Conservation (phyloP, 2,113 vertebrate genomes). For the Ifrita kowaldi region DNA sequence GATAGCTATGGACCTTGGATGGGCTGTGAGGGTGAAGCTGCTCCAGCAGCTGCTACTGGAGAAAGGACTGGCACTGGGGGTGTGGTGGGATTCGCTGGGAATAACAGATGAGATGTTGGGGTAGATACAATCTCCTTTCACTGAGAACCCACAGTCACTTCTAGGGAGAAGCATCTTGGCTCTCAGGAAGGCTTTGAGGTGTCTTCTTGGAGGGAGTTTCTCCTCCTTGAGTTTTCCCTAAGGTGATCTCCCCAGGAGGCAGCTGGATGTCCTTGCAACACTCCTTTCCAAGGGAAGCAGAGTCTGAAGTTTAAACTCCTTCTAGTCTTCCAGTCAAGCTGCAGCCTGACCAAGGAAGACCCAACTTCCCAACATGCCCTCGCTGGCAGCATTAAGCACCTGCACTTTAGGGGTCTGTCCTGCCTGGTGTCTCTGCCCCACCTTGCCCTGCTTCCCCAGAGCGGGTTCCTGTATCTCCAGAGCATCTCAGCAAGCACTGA, state of each 20-base stretch:
- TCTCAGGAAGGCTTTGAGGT: not conserved
- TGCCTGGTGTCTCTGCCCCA: not conserved
- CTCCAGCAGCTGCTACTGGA: not conserved
- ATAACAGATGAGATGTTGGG: not conserved
- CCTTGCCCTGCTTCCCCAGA: not conserved
- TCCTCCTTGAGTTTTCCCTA: not conserved
- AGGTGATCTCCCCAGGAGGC: not conserved
- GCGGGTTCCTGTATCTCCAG: not conserved
- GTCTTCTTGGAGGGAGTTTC: not conserved
- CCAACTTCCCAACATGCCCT: slow-evolving; percentile 2
- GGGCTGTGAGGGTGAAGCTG: not conserved
- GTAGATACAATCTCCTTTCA: not conserved
- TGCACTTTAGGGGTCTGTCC: slow-evolving; percentile 57
- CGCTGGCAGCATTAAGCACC: slow-evolving; percentile 38
- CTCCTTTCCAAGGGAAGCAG: not conserved
- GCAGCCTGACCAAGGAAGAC: slow-evolving; percentile 49
- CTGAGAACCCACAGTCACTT: not conserved
- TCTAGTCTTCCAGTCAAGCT: slow-evolving; percentile 57
- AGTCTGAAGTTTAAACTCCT: slow-evolving; percentile 11
- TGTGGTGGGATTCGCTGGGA: not conserved
- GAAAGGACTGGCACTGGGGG: not conserved
- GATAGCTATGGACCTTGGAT: not conserved
- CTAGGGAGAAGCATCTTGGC: not conserved
- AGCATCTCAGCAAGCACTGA: not conserved
- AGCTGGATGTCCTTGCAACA: not conserved